Conservation (phyloP, 2,113 vertebrate species). For the Ovis canadensis region DNA sequence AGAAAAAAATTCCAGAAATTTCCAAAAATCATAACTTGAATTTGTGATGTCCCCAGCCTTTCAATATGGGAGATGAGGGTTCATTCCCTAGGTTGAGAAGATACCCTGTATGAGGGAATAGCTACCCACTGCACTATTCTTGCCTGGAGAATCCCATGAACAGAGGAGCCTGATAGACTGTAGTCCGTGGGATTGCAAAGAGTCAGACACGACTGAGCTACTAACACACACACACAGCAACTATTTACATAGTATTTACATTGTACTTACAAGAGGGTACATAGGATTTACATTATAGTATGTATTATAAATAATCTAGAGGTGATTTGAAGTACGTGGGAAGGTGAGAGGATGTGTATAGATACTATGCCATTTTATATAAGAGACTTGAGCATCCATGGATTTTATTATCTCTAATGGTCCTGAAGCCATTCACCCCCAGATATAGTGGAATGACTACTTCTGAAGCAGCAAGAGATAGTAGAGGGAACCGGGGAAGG, state of each 20-base stretch:
- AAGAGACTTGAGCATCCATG: not conserved
- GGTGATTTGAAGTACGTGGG: not conserved
- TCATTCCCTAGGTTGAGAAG: not conserved
- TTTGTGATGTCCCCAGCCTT: not conserved
- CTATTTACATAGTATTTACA: not conserved
- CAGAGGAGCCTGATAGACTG: not conserved
- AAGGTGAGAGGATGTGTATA: not conserved
- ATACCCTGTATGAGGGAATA: not conserved
- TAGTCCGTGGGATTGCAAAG: not conserved
- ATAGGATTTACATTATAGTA: not conserved
- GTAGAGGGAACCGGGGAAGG: too few relatives aligned
- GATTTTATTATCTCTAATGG: not conserved
- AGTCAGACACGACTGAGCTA: not conserved
- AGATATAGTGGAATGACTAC: too few relatives aligned
- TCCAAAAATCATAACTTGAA: not conserved
- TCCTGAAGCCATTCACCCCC: not conserved
- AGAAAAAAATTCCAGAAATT: not conserved
- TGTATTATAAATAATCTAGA: not conserved
- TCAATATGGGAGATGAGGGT: not conserved
- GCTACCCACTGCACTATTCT: not conserved
- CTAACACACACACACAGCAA: not conserved
- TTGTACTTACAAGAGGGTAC: not conserved
- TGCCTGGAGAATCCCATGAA: not conserved
- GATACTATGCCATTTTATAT: not conserved
- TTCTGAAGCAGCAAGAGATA: fast-evolving